These are phyloP conservation scores for Periphyllus acericola DNA, from an alignment of 2,888 invertebrate species.

Conservation along the genomic window DNA sequence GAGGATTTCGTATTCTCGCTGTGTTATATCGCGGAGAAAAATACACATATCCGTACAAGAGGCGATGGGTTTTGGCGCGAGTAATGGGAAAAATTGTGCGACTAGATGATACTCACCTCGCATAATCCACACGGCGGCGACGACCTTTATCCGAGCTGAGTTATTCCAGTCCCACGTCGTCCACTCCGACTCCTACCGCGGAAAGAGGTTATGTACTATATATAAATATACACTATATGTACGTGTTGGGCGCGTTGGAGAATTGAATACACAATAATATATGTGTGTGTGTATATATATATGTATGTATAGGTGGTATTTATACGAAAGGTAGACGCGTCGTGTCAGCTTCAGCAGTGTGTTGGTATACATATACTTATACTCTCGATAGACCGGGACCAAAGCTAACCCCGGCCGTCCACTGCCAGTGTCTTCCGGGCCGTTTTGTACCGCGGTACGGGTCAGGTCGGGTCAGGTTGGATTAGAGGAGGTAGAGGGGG, in stretches of 20 bases:
- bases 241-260: not conserved
- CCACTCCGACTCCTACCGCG: not conserved
- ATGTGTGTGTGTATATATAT: too few relatives aligned
- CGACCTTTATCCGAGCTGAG: constrained; percentile 18
- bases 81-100: constrained; percentile 27
- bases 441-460: too few relatives aligned
- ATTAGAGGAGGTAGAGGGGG: too few relatives aligned
- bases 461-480: too few relatives aligned
- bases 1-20: constrained; percentile 1
- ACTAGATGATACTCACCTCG: constrained; percentile 1
- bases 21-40: constrained; percentile 2
- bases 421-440: not conserved
- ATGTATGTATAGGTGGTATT: too few relatives aligned
- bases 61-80: not conserved
- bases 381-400: not conserved
- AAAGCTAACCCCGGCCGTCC: not conserved
- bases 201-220: not conserved
- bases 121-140: not conserved
- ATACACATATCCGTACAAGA: not conserved
- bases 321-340: not conserved
- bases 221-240: not conserved
- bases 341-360: not conserved
- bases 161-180: constrained; percentile 3
- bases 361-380: not conserved
- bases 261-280: not conserved